Evolutionary conservation across 2,888 invertebrate species (phyloP).

Genomic region (Oegoconia quadripuncta): DNA sequence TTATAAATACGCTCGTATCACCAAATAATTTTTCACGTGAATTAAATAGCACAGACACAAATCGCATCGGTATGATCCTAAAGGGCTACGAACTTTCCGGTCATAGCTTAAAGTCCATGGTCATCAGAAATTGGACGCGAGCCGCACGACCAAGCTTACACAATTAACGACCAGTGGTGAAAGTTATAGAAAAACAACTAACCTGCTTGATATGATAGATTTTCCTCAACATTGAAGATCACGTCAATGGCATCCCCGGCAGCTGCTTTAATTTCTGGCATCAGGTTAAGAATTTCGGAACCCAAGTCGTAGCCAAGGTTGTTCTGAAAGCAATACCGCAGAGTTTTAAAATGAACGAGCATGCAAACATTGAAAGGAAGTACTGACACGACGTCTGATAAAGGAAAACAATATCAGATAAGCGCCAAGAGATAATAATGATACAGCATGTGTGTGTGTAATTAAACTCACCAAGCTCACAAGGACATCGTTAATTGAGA

Average conservation of each 20-base stretch:
- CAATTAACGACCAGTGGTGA: neutral
- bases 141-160: too few species aligned
- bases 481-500: neutral
- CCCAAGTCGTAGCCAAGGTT: neutral
- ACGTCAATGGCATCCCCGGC: slow-evolving; percentile 28
- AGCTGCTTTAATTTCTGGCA: slow-evolving; percentile 23
- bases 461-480: slow-evolving; percentile 3
- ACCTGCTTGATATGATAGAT: slow-evolving; percentile 28
- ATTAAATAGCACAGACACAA: too few species aligned
- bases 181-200: neutral
- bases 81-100: too few species aligned
- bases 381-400: neutral
- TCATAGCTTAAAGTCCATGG: too few species aligned
- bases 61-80: too few species aligned
- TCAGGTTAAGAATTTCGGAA: neutral
- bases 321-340: neutral
- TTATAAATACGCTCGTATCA: too few species aligned
- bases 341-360: neutral
- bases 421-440: neutral
- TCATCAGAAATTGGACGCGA: too few species aligned
- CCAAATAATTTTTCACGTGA: too few species aligned
- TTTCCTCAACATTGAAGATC: slow-evolving; percentile 21
- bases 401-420: neutral
- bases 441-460: neutral
- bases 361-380: neutral